Evolutionary conservation across 2,113 vertebrate species (phyloP).

Genomic region (Scomber japonicus): DNA sequence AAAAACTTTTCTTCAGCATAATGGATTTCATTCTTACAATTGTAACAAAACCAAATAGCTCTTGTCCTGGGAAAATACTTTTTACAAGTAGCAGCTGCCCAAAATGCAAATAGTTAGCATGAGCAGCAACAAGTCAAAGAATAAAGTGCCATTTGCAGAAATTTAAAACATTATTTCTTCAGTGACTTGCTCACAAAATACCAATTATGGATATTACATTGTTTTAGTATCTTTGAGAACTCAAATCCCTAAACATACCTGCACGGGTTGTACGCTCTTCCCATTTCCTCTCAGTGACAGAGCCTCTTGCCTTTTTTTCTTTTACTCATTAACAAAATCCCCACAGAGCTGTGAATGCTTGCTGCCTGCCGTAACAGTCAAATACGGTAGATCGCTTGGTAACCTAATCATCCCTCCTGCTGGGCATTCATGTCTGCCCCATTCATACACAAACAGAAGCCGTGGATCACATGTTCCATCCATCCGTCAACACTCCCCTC

Average conservation of each 20-base stretch:
- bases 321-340: neutral
- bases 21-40: neutral
- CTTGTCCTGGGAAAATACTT: neutral
- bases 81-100: neutral
- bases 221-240: neutral
- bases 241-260: neutral
- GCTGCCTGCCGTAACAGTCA: slow-evolving; percentile 53
- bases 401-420: slow-evolving; percentile 77
- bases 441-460: slow-evolving; percentile 73
- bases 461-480: slow-evolving; percentile 64
- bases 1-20: neutral
- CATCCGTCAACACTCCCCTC: slow-evolving; percentile 47
- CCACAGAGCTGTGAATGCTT: neutral
- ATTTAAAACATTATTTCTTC: neutral
- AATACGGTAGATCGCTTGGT: slow-evolving; percentile 78
- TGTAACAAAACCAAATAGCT: neutral
- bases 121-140: no score
- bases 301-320: neutral
- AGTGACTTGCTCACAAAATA: no score
- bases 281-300: neutral
- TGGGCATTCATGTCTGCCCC: slow-evolving; percentile 52
- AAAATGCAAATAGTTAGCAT: no score
- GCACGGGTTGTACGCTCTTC: neutral
- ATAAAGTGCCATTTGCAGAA: no score
- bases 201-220: neutral